Base-by-base conservation (phyloP, 1,140 invertebrate genomes). In the Carposina sasakii region DNA sequence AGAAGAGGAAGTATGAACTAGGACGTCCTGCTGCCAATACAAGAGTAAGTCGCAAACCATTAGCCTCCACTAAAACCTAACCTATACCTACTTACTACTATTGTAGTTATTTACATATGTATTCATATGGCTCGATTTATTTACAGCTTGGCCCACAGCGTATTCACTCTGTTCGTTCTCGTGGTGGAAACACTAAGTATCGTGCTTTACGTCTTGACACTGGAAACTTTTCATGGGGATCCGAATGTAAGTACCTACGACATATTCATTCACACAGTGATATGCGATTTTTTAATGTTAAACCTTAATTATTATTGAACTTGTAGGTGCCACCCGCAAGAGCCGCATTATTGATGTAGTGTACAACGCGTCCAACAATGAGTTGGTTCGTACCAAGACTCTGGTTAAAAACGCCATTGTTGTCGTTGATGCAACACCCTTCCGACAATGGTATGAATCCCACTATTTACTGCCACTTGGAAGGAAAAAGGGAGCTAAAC, bases 381-480 rank as follows among this genome's bases (percentile, higher is more conserved):
- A 98, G 81, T 89, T 98, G 88, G 97, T 99, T 10, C 89, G 98
- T 85, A 99, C 98, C 52, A 99, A 99, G 85, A 99, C 98, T 19
- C 88, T 99, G 62, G 98, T 99, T 97, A 54, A 99, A 99, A 82
- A 99, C 97, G 93, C 93, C 48, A 97, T 99, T 78, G 93, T 99
- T 47, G 90, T 94, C 16, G 92, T 99, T 76, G 97, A 99, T 87
- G 96, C 95, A 22, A 96, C 96, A 21, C 97, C 98, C 45, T 98
- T 98, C 87, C 90, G 96, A 74, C 96, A 97, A 71, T 99, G 96
- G 96, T 99, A 98, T 74, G 97, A 99, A 86, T 87, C 90, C 23
- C 94, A 99, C 79, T 99, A 99, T 77, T 92, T 94, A 44, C 68
- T 94, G 56, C 96, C 97, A 31, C 88, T 99, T 53, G 97, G 96